Percentiles rank a stretch among this genome's conserved stretches.
Evolutionary conservation across 2,797 vertebrate genomes (phyloP).

Genomic region (Sebastes variabilis): DNA sequence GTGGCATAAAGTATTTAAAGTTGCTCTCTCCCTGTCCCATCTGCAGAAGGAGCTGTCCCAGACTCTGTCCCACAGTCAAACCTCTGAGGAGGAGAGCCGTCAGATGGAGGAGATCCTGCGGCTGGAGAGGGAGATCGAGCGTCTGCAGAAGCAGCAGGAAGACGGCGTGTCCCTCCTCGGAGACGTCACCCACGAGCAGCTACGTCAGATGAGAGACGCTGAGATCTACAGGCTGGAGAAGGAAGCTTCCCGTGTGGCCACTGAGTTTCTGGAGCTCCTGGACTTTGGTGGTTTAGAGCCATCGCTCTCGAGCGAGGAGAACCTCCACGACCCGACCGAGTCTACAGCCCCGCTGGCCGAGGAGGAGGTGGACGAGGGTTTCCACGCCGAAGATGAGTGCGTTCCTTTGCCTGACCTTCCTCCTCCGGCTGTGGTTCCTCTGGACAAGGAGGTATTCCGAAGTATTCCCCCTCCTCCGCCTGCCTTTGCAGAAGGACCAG

Average conservation of each 20-base stretch:
- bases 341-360: constrained; percentile 85
- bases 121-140: constrained; percentile 92
- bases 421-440: constrained; percentile 53
- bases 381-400: constrained; percentile 87
- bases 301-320: constrained; percentile 87
- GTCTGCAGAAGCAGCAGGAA: constrained; percentile 88
- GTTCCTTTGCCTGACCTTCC: constrained; percentile 78
- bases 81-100: constrained; percentile 88
- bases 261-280: constrained; percentile 91
- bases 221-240: constrained; percentile 91
- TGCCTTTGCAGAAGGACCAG: constrained; percentile 75
- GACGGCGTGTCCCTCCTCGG: constrained; percentile 87
- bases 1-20: not conserved
- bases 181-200: constrained; percentile 81
- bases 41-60: constrained; percentile 77
- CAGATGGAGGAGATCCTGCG: constrained; percentile 95
- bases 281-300: constrained; percentile 89
- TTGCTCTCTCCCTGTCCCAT: not conserved
- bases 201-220: constrained; percentile 86
- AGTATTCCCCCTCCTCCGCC: constrained; percentile 81
- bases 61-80: constrained; percentile 66
- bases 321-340: constrained; percentile 84
- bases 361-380: constrained; percentile 89
- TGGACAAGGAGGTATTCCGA: constrained; percentile 75
- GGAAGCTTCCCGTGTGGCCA: constrained; percentile 90